Evolutionary conservation across 2,888 invertebrate genomes (phyloP).

Genomic region (Xanthia togata): DNA sequence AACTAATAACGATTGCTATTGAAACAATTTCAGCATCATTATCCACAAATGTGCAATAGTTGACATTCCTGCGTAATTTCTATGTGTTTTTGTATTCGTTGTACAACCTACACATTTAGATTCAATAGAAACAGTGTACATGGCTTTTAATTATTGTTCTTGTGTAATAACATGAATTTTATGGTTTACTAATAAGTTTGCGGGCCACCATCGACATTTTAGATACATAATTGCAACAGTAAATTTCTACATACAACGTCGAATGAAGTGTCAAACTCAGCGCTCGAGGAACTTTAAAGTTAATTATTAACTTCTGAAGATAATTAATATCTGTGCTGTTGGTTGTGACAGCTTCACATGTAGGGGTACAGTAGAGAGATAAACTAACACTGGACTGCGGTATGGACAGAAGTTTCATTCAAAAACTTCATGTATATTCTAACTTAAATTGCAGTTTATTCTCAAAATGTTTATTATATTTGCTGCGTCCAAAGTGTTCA

Average conservation of each 20-base stretch:
- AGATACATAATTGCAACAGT: constrained; percentile 78
- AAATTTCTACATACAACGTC: constrained; percentile 78
- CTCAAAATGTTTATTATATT: constrained; percentile 27
- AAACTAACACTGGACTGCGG: constrained; percentile 55
- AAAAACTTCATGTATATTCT: constrained; percentile 48
- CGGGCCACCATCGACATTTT: constrained; percentile 65
- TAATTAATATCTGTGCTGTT: constrained; percentile 83
- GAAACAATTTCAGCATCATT: not conserved
- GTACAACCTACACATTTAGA: too few relatives aligned
- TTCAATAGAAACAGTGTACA: not conserved
- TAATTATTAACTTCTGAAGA: constrained; percentile 85
- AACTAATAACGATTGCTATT: constrained; percentile 4
- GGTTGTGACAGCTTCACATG: constrained; percentile 71
- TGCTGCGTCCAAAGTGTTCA: constrained; percentile 13
- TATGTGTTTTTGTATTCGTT: not conserved
- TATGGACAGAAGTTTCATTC: constrained; percentile 51
- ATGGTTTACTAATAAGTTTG: constrained; percentile 68
- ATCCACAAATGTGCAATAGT: constrained; percentile 1
- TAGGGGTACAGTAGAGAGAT: constrained; percentile 57
- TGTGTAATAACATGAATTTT: constrained; percentile 48
- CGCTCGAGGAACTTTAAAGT: constrained; percentile 82
- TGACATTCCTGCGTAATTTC: not conserved
- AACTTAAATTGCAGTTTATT: constrained; percentile 43
- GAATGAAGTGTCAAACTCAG: constrained; percentile 84
- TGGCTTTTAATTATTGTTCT: constrained; percentile 7